Conservation (phyloP, 1,140 invertebrate genomes). For the Melitaea cinxia region DNA sequence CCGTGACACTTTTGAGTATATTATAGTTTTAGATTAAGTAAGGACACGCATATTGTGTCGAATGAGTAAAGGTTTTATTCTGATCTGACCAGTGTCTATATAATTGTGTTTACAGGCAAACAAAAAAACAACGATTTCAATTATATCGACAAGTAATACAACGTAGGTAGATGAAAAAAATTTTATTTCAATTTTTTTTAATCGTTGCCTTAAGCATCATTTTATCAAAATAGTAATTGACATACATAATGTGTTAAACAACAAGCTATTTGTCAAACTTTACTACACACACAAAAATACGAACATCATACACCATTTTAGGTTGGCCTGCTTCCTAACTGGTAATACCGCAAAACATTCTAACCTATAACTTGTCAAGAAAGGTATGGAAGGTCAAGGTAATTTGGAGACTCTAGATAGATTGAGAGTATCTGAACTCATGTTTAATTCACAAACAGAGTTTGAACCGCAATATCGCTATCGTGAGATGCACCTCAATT, state of each 20-base stretch:
- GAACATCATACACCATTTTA: background rate
- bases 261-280: constrained; percentile 12
- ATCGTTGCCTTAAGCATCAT: no score
- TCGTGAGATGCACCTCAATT: background rate
- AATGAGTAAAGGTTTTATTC: no score
- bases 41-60: no score
- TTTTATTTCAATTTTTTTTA: no score
- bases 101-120: no score
- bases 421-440: constrained; percentile 9
- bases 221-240: background rate
- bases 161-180: no score
- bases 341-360: background rate
- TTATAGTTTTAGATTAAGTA: no score
- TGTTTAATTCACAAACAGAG: constrained; percentile 9
- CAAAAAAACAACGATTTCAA: no score
- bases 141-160: no score
- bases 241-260: background rate
- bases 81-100: no score
- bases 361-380: background rate
- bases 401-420: background rate
- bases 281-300: constrained; percentile 3
- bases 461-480: background rate
- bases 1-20: background rate
- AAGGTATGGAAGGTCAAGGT: background rate
- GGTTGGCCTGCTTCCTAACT: background rate